A percentile compares a stretch with the other conserved stretches of the same genome.
Evolutionary conservation across 2,797 vertebrate species (phyloP).

Genomic region (Macropodus opercularis): DNA sequence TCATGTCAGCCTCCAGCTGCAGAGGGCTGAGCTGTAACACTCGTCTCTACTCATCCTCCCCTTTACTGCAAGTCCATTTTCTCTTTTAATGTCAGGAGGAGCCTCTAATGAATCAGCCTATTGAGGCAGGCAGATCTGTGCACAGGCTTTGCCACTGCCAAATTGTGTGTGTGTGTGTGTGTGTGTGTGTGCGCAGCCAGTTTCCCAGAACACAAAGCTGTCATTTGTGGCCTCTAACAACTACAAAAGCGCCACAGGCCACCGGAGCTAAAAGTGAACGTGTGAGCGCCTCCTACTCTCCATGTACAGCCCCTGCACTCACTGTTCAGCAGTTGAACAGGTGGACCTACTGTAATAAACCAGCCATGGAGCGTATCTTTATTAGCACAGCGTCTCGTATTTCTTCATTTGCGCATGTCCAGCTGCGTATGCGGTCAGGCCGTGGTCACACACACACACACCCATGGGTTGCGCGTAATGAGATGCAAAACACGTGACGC

Average conservation of each 20-base stretch:
- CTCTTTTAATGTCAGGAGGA: constrained; percentile 65
- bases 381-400: constrained; percentile 3
- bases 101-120: constrained; percentile 69
- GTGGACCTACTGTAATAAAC: too few species aligned
- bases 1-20: constrained; percentile 35
- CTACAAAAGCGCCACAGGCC: constrained; percentile 62
- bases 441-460: constrained; percentile 32
- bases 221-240: constrained; percentile 62
- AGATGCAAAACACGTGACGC: constrained; percentile 34
- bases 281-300: constrained; percentile 7
- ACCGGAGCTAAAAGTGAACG: constrained; percentile 41
- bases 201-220: constrained; percentile 73
- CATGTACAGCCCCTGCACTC: neutral
- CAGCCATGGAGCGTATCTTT: too few species aligned
- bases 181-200: constrained; percentile 18
- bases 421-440: constrained; percentile 28
- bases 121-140: constrained; percentile 59
- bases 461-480: constrained; percentile 23
- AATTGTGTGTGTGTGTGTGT: constrained; percentile 19
- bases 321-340: neutral
- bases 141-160: constrained; percentile 56
- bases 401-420: neutral
- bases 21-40: constrained; percentile 41
- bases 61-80: constrained; percentile 51
- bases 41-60: constrained; percentile 32